Base-by-base conservation (phyloP, 2,888 invertebrate species). In the Bursaphelenchus okinawaensis region DNA sequence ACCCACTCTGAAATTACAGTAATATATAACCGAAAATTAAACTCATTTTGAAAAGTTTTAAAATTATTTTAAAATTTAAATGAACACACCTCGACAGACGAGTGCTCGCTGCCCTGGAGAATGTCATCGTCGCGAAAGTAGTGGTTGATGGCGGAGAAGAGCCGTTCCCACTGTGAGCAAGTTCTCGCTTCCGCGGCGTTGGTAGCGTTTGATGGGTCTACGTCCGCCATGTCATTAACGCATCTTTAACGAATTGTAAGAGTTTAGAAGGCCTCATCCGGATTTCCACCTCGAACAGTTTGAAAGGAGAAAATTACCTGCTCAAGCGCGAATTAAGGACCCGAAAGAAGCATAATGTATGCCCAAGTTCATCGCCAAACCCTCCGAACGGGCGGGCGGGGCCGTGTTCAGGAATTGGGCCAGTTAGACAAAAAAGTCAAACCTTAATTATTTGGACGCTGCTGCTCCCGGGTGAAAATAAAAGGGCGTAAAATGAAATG, bases 91-190 rank as follows among this genome's bases (percentile, higher is more conserved):
- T 70, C 72, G 59, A 69, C 71, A 8, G 76, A 72, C 12, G 78
- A 70, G 60, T 75, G 74, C 54, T 79, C 80, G 7, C 76, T 74
- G 0, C 77, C 79, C 29, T 73, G 68, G 19, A 80, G 64, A 24
- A 80, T 75, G 23, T 73, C 73, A 16, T 79, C 79, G 60, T 78
- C 74, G 6, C 80, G 74, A 56, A 80, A 80, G 66, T 74, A 80
- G 29, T 75, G 66, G 65, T 80, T 80, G 61, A 80, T 68, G 40
- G 71, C 67, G 0, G 64, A 60, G 62, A 80, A 79, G 28, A 78
- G 54, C 7, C 40, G 54, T 9, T 57, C 28, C 68, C 60, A 59
- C n/a, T 52, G 22, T 50, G 20, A n/a, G 22, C 60, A 59, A 27
- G 28, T 22, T 24, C 56, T 19, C 19, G 27, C 56, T 6, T 56